Conservation (phyloP, 2,797 vertebrate species). For the Poeciliopsis presidionis region DNA sequence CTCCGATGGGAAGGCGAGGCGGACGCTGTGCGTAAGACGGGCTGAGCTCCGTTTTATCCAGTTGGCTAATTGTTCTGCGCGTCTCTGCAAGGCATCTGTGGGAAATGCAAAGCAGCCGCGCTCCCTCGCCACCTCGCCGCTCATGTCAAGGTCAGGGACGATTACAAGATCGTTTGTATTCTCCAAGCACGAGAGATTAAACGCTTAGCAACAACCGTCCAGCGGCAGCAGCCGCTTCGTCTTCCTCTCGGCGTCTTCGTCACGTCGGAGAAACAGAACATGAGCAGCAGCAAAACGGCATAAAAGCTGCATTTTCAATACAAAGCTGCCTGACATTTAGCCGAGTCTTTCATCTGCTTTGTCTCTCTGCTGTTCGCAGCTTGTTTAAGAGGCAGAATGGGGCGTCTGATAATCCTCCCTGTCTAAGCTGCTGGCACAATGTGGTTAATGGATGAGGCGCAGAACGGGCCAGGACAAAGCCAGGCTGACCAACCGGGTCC, state of each 20-base stretch:
- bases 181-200: constrained; percentile 79
- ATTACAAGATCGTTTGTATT: constrained; percentile 81
- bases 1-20: constrained; percentile 3
- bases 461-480: constrained; percentile 38
- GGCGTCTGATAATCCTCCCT: constrained; percentile 73
- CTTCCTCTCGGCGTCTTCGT: constrained; percentile 10
- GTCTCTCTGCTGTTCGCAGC: constrained; percentile 54
- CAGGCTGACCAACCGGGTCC: constrained; percentile 41
- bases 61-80: constrained; percentile 78
- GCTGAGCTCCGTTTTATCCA: constrained; percentile 63
- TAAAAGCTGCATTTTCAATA: constrained; percentile 49
- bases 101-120: constrained; percentile 66
- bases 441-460: constrained; percentile 50
- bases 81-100: constrained; percentile 61
- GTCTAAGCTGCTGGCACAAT: constrained; percentile 65
- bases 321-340: constrained; percentile 71
- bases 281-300: constrained; percentile 40
- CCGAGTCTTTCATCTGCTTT: constrained; percentile 59
- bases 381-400: constrained; percentile 74
- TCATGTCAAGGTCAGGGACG: constrained; percentile 79
- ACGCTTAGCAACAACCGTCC: constrained; percentile 75
- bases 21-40: constrained; percentile 26
- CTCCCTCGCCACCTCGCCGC: constrained; percentile 58
- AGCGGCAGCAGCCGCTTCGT: constrained; percentile 43
- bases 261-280: constrained; percentile 34